Base-by-base conservation (phyloP, 1,140 invertebrate genomes). In the Rhopalosiphum padi region DNA sequence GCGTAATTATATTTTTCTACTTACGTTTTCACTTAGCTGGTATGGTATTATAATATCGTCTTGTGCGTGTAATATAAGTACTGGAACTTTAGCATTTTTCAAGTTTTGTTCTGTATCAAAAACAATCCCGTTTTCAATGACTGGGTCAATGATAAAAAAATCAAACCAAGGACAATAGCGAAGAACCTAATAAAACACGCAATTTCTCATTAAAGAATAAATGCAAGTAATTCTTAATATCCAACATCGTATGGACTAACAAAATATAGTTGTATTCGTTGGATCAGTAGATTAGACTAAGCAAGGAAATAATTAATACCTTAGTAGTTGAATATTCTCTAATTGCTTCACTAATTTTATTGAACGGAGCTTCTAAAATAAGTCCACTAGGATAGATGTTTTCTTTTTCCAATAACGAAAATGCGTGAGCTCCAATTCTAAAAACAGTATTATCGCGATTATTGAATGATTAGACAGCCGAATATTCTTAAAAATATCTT, bases 311-410 rank as follows among this genome's bases (percentile, higher is more conserved):
- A 5, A 22, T 30, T 2, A 8, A 46, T n/a, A 97, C 97, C 95
- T 96, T 95, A 55, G 97, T 95, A 94, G 98, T 96, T 53, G 98
- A 98, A 96, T 98, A 97, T 94, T 97, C 95, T 35, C 96, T 95
- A 77, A 98, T 96, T 95, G 98, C 98, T 94, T 98, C 98, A 30
- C 96, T 95, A 87, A 99, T 96, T 95, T 97, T 98, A 94, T 97
- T 98, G 95, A 99, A 99, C 25, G 98, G 98, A 88, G 98, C 96
- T 95, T 99, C 98, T 21, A 99, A 96, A 93, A 99, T 96, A 0
- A 99, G 94, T 30, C 97, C 98, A n/a, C 96, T 95, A 1, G 97
- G 97, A 77, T 96, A 95, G 82, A 96, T 94, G 83, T 96, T 96
- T 94, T 96, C 95, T 94, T 94, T 94, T 94, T 96, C 96, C 94